Conservation (phyloP, 2,797 vertebrate species). For the Pseudochirops corinnae region DNA sequence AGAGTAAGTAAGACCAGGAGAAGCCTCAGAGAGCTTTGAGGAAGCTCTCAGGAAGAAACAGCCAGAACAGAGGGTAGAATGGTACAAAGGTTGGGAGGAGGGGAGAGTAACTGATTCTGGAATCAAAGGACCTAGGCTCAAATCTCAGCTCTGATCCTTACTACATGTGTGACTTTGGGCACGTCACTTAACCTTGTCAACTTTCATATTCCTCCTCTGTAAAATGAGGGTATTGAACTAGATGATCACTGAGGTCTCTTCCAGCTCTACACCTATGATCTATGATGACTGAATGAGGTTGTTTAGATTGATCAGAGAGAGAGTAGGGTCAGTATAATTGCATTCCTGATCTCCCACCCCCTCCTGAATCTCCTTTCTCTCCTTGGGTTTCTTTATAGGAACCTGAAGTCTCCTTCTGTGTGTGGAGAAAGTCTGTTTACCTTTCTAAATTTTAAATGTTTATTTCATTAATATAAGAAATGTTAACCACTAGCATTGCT, state of each 20-base stretch:
- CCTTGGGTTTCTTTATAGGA: background rate
- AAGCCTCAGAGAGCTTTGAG: background rate
- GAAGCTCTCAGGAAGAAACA: background rate
- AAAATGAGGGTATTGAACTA: background rate
- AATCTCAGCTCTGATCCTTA: background rate
- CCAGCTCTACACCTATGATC: background rate
- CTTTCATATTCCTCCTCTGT: background rate
- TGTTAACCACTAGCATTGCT: background rate
- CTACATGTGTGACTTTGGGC: background rate
- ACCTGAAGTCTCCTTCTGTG: background rate
- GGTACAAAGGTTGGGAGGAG: background rate
- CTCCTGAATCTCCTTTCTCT: background rate
- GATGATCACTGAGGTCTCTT: background rate
- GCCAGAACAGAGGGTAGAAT: background rate
- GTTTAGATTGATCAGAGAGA: background rate
- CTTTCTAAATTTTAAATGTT: background rate
- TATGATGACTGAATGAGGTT: background rate
- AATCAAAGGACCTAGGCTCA: background rate
- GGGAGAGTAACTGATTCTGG: background rate
- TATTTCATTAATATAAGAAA: background rate
- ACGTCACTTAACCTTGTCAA: background rate
- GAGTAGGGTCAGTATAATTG: background rate
- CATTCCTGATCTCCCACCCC: background rate
- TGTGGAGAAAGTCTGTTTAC: background rate
- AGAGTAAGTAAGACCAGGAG: background rate